Evolutionary conservation across 2,888 invertebrate genomes (phyloP).

Genomic region (Xiphydria camelus): DNA sequence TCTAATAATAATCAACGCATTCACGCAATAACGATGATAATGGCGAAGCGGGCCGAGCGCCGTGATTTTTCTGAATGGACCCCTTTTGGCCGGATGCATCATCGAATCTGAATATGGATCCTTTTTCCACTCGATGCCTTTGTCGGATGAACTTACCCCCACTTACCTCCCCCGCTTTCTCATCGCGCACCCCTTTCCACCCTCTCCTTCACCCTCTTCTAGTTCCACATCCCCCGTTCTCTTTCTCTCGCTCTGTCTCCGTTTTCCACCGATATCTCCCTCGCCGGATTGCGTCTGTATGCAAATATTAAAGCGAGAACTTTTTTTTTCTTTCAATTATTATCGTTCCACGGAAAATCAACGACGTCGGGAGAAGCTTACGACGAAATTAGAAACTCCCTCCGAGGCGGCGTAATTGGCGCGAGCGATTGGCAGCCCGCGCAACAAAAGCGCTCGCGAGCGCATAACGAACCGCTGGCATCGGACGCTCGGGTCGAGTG

Average conservation of each 20-base stretch:
- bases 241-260: constrained; percentile 11
- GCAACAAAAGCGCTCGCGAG: too few relatives aligned
- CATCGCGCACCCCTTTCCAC: not conserved
- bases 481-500: constrained; percentile 10
- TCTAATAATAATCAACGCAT: constrained; percentile 35
- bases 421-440: constrained; percentile 18
- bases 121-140: constrained; percentile 29
- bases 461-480: too few relatives aligned
- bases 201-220: not conserved
- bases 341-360: too few relatives aligned
- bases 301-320: constrained; percentile 6
- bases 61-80: constrained; percentile 24
- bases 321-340: constrained; percentile 16
- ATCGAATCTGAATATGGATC: constrained; percentile 52
- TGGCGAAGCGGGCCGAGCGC: constrained; percentile 27
- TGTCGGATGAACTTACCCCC: constrained; percentile 5
- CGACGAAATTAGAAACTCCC: too few relatives aligned
- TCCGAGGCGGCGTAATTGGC: constrained; percentile 26
- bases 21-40: constrained; percentile 35
- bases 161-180: constrained; percentile 1
- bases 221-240: constrained; percentile 1
- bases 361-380: too few relatives aligned
- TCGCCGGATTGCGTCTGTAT: not conserved
- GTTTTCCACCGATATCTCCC: constrained; percentile 9
- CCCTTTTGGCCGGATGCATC: constrained; percentile 40